These are phyloP conservation scores for Drosophila kanekoi DNA, from an alignment of 2,888 invertebrate species.

Conservation along the genomic window DNA sequence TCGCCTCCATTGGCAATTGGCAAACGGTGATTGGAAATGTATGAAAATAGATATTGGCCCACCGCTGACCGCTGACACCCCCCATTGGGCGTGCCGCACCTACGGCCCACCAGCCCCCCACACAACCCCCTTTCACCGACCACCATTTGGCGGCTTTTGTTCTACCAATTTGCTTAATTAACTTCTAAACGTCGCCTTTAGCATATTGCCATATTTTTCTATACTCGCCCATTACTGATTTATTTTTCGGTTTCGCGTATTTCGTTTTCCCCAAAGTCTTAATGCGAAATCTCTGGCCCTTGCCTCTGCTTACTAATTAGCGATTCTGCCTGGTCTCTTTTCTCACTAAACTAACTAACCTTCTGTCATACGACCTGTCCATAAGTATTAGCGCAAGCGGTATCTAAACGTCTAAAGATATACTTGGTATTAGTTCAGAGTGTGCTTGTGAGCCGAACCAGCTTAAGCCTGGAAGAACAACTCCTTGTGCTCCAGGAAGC, in stretches of 20 bases:
- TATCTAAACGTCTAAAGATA: too few relatives aligned
- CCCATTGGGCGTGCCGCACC: slow-evolving; percentile 24
- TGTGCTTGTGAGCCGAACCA: too few relatives aligned
- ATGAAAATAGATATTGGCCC: slow-evolving; percentile 4
- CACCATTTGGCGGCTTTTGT: slow-evolving; percentile 50
- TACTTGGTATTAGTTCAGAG: too few relatives aligned
- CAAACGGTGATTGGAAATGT: slow-evolving; percentile 4
- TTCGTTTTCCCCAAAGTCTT: not conserved
- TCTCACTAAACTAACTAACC: slow-evolving; percentile 3
- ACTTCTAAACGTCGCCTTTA: slow-evolving; percentile 78
- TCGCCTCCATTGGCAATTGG: slow-evolving; percentile 40
- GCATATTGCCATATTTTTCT: slow-evolving; percentile 53
- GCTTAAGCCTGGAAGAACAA: too few relatives aligned
- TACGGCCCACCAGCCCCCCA: not conserved
- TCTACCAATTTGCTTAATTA: slow-evolving; percentile 75
- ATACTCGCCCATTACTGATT: slow-evolving; percentile 35
- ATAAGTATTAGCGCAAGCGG: too few relatives aligned
- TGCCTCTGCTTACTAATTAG: slow-evolving; percentile 60
- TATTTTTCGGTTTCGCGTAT: slow-evolving; percentile 14
- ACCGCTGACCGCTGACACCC: slow-evolving; percentile 23
- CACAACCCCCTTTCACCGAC: not conserved
- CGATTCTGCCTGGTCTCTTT: slow-evolving; percentile 57
- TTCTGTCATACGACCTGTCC: not conserved
- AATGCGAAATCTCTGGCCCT: slow-evolving; percentile 25
- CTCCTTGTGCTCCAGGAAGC: too few relatives aligned